Conservation (phyloP, 2,113 vertebrate genomes). For the Equus quagga region DNA sequence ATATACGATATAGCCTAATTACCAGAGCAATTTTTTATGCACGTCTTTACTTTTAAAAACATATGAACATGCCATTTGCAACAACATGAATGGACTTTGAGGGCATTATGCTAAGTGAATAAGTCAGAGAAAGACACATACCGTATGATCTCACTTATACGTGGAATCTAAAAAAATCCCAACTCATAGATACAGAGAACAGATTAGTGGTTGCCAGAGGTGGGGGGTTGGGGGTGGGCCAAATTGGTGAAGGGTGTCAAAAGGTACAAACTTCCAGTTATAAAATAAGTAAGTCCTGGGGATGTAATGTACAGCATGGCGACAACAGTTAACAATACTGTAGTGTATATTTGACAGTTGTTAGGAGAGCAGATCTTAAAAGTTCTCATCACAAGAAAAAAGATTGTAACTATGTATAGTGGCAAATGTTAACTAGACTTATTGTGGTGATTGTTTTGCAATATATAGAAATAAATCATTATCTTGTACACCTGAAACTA, state of each 20-base stretch:
- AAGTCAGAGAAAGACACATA: background rate
- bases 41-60: slow-evolving; percentile 6
- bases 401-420: background rate
- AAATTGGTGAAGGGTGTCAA: background rate
- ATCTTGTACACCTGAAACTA: background rate
- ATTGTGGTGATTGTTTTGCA: background rate
- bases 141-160: background rate
- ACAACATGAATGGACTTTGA: background rate
- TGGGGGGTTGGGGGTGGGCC: no score
- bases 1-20: background rate
- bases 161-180: background rate
- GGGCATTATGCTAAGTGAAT: background rate
- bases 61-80: background rate
- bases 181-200: background rate
- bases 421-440: background rate
- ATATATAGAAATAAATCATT: background rate
- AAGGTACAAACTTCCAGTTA: background rate
- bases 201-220: background rate
- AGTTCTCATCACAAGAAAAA: slow-evolving; percentile 1
- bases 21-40: background rate
- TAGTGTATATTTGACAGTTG: background rate
- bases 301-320: background rate
- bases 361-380: background rate
- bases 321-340: background rate
- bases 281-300: background rate